phyloP scores from a whole-genome alignment of 2,888 invertebrate species.

The Apotomis capreana region DNA sequence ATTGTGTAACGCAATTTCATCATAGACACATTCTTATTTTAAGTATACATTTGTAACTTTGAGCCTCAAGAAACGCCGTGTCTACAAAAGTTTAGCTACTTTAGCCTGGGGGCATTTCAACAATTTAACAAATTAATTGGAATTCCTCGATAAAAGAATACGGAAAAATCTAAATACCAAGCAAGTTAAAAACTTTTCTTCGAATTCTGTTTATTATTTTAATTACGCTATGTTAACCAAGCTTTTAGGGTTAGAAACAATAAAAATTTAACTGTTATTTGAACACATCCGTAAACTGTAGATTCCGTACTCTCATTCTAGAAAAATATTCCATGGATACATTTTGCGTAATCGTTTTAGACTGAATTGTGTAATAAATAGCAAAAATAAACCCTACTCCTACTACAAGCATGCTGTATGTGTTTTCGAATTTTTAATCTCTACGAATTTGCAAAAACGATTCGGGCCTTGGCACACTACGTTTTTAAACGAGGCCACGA shows the following conservation, averaged over 20 bases:
- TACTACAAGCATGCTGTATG: too few relatives aligned
- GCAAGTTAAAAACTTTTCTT: not conserved
- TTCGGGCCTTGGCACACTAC: not conserved
- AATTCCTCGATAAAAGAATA: not conserved
- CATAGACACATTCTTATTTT: not conserved
- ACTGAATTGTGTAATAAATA: not conserved
- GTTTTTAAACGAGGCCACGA: too few relatives aligned
- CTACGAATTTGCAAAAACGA: not conserved
- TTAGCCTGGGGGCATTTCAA: not conserved
- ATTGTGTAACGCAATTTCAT: not conserved
- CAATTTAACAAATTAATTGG: not conserved
- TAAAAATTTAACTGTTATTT: slow-evolving; percentile 13
- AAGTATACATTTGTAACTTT: not conserved
- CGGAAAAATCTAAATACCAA: not conserved
- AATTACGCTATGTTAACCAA: slow-evolving; percentile 26
- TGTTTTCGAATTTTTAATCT: not conserved
- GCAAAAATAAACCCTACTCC: too few relatives aligned
- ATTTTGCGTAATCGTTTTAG: not conserved
- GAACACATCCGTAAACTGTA: slow-evolving; percentile 6
- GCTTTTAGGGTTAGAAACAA: slow-evolving; percentile 19
- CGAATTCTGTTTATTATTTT: not conserved
- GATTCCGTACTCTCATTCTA: not conserved
- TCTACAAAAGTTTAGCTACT: not conserved
- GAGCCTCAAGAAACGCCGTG: not conserved
- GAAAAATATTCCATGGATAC: not conserved